phyloP scores from a whole-genome alignment of 1,140 invertebrate genomes.

The Macrocentrus cingulum region DNA sequence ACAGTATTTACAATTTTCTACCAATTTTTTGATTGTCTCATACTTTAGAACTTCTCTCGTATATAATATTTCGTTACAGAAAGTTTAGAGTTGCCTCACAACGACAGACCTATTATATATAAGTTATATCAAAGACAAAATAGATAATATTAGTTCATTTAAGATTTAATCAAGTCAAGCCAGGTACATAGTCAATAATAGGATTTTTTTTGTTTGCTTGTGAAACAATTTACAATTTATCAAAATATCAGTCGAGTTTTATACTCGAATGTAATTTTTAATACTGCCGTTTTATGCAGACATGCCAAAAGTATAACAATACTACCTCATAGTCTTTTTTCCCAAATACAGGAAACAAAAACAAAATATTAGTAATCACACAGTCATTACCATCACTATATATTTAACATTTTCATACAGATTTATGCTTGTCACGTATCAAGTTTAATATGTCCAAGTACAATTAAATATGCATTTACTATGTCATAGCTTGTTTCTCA shows the following conservation, averaged over 20 bases:
- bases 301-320: slow-evolving; percentile 48
- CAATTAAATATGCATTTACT: no score
- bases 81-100: slow-evolving; percentile 37
- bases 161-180: slow-evolving; percentile 36
- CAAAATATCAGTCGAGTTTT: not conserved
- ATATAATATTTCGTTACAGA: slow-evolving; percentile 40
- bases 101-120: slow-evolving; percentile 44
- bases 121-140: slow-evolving; percentile 45
- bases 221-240: no score
- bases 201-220: no score
- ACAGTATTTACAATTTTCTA: slow-evolving; percentile 52
- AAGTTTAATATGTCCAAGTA: not conserved
- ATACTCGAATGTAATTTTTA: slow-evolving; percentile 7
- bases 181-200: no score
- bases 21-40: slow-evolving; percentile 30
- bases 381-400: no score
- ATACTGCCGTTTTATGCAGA: slow-evolving; percentile 20
- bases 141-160: slow-evolving; percentile 49
- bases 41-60: slow-evolving; percentile 29
- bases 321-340: slow-evolving; percentile 52
- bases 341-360: slow-evolving; percentile 28
- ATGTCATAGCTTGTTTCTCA: no score
- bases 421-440: not conserved
- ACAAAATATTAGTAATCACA: no score
- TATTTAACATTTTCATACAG: not conserved